Conservation (phyloP, 1,140 invertebrate genomes). For the Diuraphis noxia region DNA sequence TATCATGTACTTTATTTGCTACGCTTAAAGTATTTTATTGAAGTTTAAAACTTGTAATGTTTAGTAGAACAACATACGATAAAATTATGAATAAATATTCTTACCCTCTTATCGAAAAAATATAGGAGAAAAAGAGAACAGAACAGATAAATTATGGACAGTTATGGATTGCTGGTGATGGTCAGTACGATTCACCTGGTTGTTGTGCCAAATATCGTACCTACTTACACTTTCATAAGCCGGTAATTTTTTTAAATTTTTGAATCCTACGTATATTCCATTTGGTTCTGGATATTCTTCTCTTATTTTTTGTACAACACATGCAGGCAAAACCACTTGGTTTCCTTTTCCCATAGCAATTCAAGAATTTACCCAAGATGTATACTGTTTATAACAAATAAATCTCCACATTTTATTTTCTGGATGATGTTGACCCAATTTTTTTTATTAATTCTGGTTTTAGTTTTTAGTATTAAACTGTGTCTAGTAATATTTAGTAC, state of each 20-base stretch:
- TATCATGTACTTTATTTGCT: background rate
- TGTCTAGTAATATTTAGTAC: background rate
- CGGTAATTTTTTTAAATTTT: background rate
- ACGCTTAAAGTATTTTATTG: background rate
- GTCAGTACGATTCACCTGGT: conserved; percentile 21
- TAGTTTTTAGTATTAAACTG: background rate
- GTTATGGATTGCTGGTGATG: conserved; percentile 30
- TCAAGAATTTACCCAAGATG: background rate
- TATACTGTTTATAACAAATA: background rate
- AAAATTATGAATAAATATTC: conserved; percentile 11
- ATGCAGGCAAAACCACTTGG: background rate
- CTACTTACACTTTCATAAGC: conserved; percentile 31
- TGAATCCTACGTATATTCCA: background rate
- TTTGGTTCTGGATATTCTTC: background rate
- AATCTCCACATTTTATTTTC: background rate
- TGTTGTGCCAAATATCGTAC: conserved; percentile 32
- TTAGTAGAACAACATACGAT: background rate
- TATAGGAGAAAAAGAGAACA: background rate
- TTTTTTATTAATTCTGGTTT: background rate
- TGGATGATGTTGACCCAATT: background rate
- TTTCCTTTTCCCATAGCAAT: background rate
- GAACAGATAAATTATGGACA: background rate
- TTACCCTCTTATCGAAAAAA: background rate
- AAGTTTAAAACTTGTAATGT: background rate
- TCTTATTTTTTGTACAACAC: background rate